These are phyloP conservation scores for Pantherophis vulpinus DNA, from an alignment of 2,797 vertebrate genomes.

Conservation along the genomic window DNA sequence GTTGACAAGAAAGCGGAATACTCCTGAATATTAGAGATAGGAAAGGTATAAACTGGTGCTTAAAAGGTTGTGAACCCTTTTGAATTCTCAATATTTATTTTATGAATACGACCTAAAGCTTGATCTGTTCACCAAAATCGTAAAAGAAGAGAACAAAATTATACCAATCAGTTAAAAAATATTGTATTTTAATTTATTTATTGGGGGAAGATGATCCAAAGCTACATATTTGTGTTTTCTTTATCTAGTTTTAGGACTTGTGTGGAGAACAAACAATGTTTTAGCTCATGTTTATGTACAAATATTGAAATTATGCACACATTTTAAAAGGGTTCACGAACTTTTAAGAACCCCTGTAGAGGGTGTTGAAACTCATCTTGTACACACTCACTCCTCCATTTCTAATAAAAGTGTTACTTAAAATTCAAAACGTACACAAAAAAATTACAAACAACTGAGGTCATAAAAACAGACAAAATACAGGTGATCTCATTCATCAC, in stretches of 20 bases:
- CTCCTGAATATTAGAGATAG: neutral
- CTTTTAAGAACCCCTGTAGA: neutral
- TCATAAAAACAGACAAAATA: neutral
- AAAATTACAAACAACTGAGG: neutral
- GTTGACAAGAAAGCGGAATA: neutral
- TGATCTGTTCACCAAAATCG: neutral
- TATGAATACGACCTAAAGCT: neutral
- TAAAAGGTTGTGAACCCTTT: neutral
- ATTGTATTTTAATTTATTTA: neutral
- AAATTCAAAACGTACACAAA: neutral
- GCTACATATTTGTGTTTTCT: neutral
- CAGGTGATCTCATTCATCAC: neutral
- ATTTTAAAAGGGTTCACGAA: neutral
- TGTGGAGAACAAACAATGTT: neutral
- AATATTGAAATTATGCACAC: neutral
- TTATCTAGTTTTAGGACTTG: neutral
- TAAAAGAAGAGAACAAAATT: neutral
- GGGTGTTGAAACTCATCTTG: neutral
- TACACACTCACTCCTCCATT: neutral
- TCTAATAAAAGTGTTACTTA: neutral
- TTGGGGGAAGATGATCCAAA: neutral
- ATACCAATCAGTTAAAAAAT: neutral
- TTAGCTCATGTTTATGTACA: neutral
- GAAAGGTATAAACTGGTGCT: neutral
- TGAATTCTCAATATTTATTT: neutral